phyloP scores from a whole-genome alignment of 2,888 invertebrate genomes.

The Hypomecis atomaria region DNA sequence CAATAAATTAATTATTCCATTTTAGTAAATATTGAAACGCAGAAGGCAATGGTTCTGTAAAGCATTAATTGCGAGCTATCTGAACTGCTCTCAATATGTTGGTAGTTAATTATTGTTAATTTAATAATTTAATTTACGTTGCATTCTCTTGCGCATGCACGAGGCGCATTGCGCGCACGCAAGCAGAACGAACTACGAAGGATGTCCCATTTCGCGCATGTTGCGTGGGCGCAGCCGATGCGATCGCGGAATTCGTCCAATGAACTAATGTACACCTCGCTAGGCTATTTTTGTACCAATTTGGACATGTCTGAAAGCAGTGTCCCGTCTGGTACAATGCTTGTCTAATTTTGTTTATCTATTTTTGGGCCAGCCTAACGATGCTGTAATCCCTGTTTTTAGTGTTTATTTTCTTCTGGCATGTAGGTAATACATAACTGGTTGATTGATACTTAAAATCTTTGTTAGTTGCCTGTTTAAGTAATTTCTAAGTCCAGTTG shows the following conservation, averaged over 20 bases:
- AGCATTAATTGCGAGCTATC: background rate
- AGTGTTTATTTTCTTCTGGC: too few relatives aligned
- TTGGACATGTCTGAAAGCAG: conserved; percentile 20
- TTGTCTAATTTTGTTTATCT: background rate
- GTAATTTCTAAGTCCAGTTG: too few relatives aligned
- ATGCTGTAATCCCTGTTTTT: background rate
- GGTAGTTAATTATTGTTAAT: conserved; percentile 43
- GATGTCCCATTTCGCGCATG: conserved; percentile 64
- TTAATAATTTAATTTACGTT: conserved; percentile 46
- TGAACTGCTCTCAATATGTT: background rate
- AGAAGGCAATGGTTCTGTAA: too few relatives aligned
- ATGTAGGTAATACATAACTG: background rate
- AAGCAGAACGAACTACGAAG: conserved; percentile 53
- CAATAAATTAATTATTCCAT: too few relatives aligned
- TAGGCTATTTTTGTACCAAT: conserved; percentile 33
- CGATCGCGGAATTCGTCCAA: conserved; percentile 45
- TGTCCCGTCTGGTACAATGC: conserved; percentile 9
- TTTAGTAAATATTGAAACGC: too few relatives aligned
- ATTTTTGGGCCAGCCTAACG: conserved; percentile 1
- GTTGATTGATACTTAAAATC: background rate
- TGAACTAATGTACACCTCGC: conserved; percentile 35
- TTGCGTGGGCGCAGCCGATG: conserved; percentile 55
- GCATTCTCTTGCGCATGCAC: conserved; percentile 51
- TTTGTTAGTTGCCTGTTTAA: background rate
- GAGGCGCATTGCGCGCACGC: conserved; percentile 46